Evolutionary conservation across 2,888 invertebrate genomes (phyloP).

Genomic region (Saturnia japonica): DNA sequence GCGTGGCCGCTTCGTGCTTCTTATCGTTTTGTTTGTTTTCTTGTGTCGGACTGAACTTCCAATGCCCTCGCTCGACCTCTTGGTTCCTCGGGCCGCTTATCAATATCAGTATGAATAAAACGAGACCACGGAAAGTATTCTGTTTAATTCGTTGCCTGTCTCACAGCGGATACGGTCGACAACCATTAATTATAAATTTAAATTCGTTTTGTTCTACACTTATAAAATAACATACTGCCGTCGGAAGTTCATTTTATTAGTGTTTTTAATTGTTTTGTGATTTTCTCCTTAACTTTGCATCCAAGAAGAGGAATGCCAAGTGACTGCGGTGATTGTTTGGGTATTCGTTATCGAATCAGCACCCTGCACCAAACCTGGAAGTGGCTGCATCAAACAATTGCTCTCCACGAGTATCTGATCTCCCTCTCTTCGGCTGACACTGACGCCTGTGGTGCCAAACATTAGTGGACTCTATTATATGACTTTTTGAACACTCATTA

Average conservation of each 20-base stretch:
- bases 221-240: conserved; percentile 15
- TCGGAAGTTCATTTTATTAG: conserved; percentile 25
- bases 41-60: conserved; percentile 70
- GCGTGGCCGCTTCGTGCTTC: conserved; percentile 74
- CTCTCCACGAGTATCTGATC: conserved; percentile 93
- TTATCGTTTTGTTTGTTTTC: conserved; percentile 78
- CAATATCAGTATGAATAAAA: conserved; percentile 74
- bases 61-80: conserved; percentile 78
- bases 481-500: conserved; percentile 53
- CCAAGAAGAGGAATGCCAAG: conserved; percentile 84
- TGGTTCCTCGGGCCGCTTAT: conserved; percentile 73
- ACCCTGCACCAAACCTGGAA: conserved; percentile 96
- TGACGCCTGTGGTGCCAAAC: conserved; percentile 71
- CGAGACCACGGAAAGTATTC: conserved; percentile 68
- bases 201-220: conserved; percentile 21
- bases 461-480: conserved; percentile 51
- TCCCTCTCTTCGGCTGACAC: conserved; percentile 89
- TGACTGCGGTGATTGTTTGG: conserved; percentile 91
- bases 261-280: conserved; percentile 57
- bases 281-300: conserved; percentile 75
- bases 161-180: conserved; percentile 47
- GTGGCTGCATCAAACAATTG: conserved; percentile 96
- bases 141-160: conserved; percentile 61
- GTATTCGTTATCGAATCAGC: conserved; percentile 93
- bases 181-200: conserved; percentile 18